A percentile compares a stretch with the other conserved stretches of the same genome.
These are phyloP conservation scores for Phalacrocorax pelagicus DNA, from an alignment of 2,113 vertebrate genomes.

Conservation along the genomic window DNA sequence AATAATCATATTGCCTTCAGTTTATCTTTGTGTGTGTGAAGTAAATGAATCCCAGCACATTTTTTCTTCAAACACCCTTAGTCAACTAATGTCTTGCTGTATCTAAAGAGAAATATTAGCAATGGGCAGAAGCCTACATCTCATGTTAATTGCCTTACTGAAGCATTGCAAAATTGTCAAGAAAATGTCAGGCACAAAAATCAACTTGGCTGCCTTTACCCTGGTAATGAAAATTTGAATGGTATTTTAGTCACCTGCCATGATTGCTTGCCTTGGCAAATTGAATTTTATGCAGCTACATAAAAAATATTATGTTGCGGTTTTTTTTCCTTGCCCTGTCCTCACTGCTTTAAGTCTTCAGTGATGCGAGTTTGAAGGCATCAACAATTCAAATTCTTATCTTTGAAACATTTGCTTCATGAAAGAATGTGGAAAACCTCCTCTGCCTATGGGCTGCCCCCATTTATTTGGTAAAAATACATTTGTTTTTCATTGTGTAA, in stretches of 20 bases:
- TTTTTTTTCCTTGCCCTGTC: background rate
- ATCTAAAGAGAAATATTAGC: conserved; percentile 27
- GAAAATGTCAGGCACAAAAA: conserved; percentile 36
- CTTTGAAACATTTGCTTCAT: conserved; percentile 13
- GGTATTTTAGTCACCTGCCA: background rate
- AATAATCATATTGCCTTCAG: conserved; percentile 14
- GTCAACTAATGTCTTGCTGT: background rate
- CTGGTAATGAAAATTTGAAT: conserved; percentile 26
- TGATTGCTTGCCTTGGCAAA: conserved; percentile 40
- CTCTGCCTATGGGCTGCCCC: background rate
- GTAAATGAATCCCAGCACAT: background rate
- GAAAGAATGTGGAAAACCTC: conserved; percentile 11
- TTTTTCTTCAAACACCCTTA: conserved; percentile 1
- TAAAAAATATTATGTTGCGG: background rate
- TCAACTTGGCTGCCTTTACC: background rate
- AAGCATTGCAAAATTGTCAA: conserved; percentile 58
- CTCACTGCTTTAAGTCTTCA: conserved; percentile 5
- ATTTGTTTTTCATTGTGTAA: background rate
- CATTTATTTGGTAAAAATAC: background rate
- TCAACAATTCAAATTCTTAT: background rate
- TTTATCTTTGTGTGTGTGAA: conserved; percentile 26
- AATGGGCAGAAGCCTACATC: conserved; percentile 11
- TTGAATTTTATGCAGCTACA: conserved; percentile 22
- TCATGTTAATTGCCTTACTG: conserved; percentile 32
- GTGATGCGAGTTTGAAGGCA: background rate